phyloP scores from a whole-genome alignment of 2,797 vertebrate species.

The Phoxinus dragarum region DNA sequence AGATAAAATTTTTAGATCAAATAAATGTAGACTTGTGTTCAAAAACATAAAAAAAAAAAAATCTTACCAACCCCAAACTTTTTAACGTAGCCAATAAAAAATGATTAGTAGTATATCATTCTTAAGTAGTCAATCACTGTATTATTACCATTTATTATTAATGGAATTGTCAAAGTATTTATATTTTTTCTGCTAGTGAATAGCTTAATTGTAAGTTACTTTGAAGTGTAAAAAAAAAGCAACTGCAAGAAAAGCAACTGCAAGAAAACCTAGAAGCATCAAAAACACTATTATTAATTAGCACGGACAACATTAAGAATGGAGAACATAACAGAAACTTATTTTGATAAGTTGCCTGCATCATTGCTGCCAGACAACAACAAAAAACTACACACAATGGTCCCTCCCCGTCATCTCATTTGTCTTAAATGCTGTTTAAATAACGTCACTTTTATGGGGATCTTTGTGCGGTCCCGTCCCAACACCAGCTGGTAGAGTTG shows the following conservation, averaged over 20 bases:
- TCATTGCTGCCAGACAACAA: neutral
- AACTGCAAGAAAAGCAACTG: neutral
- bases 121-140: neutral
- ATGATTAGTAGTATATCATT: neutral
- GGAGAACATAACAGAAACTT: neutral
- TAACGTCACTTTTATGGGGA: conserved; percentile 36
- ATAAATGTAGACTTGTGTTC: neutral
- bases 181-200: neutral
- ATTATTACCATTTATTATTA: neutral
- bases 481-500: conserved; percentile 76
- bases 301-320: neutral
- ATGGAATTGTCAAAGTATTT: too few species aligned
- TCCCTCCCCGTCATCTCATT: conserved; percentile 26
- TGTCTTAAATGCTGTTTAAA: conserved; percentile 58
- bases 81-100: neutral
- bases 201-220: neutral
- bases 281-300: conserved; percentile 5
- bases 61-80: too few species aligned
- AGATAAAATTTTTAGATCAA: neutral
- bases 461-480: conserved; percentile 52
- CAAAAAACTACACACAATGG: neutral
- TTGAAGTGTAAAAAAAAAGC: neutral
- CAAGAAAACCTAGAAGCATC: neutral
- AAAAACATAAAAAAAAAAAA: neutral
- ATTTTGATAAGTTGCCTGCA: neutral